These are phyloP conservation scores for Kuschelorhynchus macadamiae DNA, from an alignment of 2,888 invertebrate species.

Conservation along the genomic window DNA sequence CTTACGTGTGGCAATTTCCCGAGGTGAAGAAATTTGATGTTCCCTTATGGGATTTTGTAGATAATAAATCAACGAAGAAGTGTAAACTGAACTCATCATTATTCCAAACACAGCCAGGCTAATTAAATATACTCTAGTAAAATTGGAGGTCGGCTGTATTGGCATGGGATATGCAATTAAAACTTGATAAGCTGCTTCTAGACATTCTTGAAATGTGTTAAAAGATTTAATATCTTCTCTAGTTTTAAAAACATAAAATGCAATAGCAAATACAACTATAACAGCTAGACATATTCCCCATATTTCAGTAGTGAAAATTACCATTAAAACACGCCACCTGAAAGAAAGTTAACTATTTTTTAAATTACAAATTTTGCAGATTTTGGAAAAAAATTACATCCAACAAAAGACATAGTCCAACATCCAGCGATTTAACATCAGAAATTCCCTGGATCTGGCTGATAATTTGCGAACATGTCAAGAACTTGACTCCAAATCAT, in stretches of 20 bases:
- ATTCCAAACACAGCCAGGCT: conserved; percentile 37
- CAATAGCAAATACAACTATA: conserved; percentile 34
- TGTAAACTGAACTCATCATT: conserved; percentile 44
- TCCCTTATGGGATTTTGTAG: conserved; percentile 44
- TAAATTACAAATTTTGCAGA: too few relatives aligned
- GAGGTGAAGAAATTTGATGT: conserved; percentile 34
- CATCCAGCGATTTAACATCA: too few relatives aligned
- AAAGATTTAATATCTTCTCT: conserved; percentile 22
- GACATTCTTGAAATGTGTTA: conserved; percentile 31
- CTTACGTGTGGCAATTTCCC: conserved; percentile 21
- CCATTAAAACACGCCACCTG: conserved; percentile 44
- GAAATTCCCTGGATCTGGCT: too few relatives aligned
- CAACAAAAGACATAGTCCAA: too few relatives aligned
- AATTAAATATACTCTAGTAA: conserved; percentile 41
- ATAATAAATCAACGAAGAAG: conserved; percentile 42
- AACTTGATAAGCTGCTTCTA: conserved; percentile 36
- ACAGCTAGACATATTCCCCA: conserved; percentile 43
- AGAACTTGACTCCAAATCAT: too few relatives aligned
- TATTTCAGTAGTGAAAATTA: conserved; percentile 42
- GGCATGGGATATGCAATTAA: conserved; percentile 28
- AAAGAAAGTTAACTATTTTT: too few relatives aligned
- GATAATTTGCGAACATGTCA: too few relatives aligned
- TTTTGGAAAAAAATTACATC: too few relatives aligned
- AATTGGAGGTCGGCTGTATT: conserved; percentile 30
- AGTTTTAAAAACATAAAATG: conserved; percentile 28